A percentile compares a stretch with the other conserved stretches of the same genome.
Evolutionary conservation across 1,140 invertebrate species (phyloP).

Genomic region (Hyphantria cunea): DNA sequence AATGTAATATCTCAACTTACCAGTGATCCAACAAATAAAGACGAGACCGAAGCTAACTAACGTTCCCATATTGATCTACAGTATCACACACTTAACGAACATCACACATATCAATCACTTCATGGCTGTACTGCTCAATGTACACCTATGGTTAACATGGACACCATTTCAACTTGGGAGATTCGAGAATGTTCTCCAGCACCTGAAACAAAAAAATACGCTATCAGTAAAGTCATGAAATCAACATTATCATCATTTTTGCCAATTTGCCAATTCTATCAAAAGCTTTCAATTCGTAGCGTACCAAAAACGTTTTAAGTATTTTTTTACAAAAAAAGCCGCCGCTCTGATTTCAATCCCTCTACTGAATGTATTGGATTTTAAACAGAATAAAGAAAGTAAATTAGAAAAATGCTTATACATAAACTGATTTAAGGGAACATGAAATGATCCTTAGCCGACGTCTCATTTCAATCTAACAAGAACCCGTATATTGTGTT

Average conservation of each 20-base stretch:
- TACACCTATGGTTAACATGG: neutral
- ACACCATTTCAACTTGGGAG: neutral
- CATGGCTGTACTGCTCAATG: neutral
- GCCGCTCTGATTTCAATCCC: too few relatives aligned
- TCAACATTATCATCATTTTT: neutral
- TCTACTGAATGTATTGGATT: too few relatives aligned
- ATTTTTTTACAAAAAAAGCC: too few relatives aligned
- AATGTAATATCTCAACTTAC: slow-evolving; percentile 44
- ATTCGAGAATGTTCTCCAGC: neutral
- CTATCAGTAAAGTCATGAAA: neutral
- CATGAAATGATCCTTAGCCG: too few relatives aligned
- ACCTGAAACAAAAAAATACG: slow-evolving; percentile 17
- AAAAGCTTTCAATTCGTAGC: too few relatives aligned
- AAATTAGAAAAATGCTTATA: too few relatives aligned
- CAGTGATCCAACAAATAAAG: slow-evolving; percentile 51
- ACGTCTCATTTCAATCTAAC: too few relatives aligned
- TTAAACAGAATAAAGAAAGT: too few relatives aligned
- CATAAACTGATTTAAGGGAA: too few relatives aligned
- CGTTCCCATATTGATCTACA: slow-evolving; percentile 42
- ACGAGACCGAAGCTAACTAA: slow-evolving; percentile 37
- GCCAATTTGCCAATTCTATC: too few relatives aligned
- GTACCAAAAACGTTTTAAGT: too few relatives aligned
- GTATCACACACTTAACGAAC: neutral
- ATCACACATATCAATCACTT: neutral
- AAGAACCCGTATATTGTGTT: too few relatives aligned